Evolutionary conservation across 2,888 invertebrate species (phyloP).

Genomic region (Lasioglossum calceatum): DNA sequence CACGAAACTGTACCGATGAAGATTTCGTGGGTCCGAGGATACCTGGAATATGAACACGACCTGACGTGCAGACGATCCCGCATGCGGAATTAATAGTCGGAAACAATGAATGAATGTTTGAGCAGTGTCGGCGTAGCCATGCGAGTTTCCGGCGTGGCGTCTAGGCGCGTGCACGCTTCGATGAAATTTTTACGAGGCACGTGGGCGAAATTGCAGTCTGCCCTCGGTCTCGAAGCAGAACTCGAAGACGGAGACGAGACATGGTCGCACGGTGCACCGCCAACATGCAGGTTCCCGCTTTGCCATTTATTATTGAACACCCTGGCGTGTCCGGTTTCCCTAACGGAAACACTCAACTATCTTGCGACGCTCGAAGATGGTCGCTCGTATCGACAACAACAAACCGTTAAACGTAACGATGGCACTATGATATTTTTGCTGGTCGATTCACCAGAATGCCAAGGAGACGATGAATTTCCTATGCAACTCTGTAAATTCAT

Average conservation of each 20-base stretch:
- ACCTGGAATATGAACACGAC: constrained; percentile 16
- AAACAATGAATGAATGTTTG: constrained; percentile 68
- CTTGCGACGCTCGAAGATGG: neutral
- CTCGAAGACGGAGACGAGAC: constrained; percentile 26
- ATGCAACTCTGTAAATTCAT: neutral
- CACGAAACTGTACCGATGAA: neutral
- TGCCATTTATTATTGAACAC: constrained; percentile 61
- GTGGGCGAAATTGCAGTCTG: constrained; percentile 60
- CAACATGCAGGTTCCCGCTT: constrained; percentile 28
- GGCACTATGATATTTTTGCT: neutral
- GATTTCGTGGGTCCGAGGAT: constrained; percentile 21
- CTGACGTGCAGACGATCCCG: constrained; percentile 40
- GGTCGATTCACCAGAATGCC: neutral
- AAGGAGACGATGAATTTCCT: neutral
- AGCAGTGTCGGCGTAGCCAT: constrained; percentile 33
- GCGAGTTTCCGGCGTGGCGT: constrained; percentile 21
- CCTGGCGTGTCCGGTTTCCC: constrained; percentile 36
- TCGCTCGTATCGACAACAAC: neutral
- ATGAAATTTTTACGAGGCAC: constrained; percentile 68
- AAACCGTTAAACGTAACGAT: neutral
- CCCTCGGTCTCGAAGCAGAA: neutral
- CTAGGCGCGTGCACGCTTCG: constrained; percentile 36
- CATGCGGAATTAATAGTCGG: constrained; percentile 63
- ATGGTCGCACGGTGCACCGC: constrained; percentile 42
- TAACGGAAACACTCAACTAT: neutral